Base-by-base conservation (phyloP, 2,888 invertebrate genomes). In the Drosophila mettleri region DNA sequence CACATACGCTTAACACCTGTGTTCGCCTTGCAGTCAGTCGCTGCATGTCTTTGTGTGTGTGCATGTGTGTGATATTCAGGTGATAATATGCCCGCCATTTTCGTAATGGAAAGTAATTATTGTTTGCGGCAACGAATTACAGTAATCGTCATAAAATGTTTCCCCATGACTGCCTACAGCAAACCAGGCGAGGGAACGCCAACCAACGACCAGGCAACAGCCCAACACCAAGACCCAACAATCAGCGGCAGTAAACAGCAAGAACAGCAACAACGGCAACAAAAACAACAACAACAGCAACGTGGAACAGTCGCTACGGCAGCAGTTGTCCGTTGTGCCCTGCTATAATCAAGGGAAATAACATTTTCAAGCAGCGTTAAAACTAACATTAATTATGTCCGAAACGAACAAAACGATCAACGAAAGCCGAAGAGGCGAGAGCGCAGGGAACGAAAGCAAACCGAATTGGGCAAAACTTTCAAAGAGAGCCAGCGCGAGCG, bases 81-180 rank as follows among this genome's bases (percentile, higher is more conserved):
- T 91, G 91, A 91, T 91, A 91, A 91, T 91, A 91, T 91, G 90
- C 87, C 91, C 90, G 91, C 91, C 90, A 91, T 91, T 91, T 91
- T 89, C 90, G 89, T 91, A 91, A 91, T 91, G 91, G 89, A 91
- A 90, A 91, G 90, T 90, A 90, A 91, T 90, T 90, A 89, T 90
- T 90, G 90, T 90, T 89, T 90, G 90, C 88, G 84, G 90, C 84
- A 80, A 89, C 88, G 91, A 90, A 90, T 91, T 90, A 91, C 90
- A 86, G 90, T 91, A 90, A 90, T 90, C 89, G 91, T 86, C 87
- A 89, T 91, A 90, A 91, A 90, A 90, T 84, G 90, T 90, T 91
- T 90, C 90, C 90, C 90, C 90, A 91, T 91, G 90, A 90, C 90
- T 90, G 90, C 91, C 89, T 81, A 78, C 78, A 81, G 87, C 89